Evolutionary conservation across 2,888 invertebrate species (phyloP).

Genomic region (Pogonocherus hispidulus): DNA sequence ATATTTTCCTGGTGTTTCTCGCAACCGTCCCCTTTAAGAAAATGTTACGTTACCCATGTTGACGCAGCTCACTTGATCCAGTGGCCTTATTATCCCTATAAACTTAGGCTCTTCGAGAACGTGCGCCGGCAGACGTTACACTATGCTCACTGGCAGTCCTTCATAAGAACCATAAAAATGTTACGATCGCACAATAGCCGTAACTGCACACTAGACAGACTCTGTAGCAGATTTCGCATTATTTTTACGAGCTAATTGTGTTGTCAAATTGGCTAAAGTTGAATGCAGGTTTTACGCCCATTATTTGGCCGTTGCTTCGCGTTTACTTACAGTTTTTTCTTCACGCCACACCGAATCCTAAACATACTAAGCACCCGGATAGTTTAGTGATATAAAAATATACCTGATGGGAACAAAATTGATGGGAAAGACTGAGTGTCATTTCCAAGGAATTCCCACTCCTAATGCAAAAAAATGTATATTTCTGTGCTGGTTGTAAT

Average conservation of each 20-base stretch:
- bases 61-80: neutral
- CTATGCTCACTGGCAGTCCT: conserved; percentile 41
- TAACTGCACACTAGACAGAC: conserved; percentile 67
- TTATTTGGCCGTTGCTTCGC: conserved; percentile 53
- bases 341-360: conserved; percentile 23
- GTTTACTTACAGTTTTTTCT: conserved; percentile 43
- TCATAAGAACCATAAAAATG: conserved; percentile 66
- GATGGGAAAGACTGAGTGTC: too few relatives aligned
- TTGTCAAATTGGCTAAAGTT: conserved; percentile 64
- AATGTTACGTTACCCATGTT: neutral
- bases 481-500: neutral
- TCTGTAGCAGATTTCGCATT: conserved; percentile 65
- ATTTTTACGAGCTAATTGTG: conserved; percentile 67
- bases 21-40: neutral
- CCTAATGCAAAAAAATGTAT: too few relatives aligned
- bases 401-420: too few relatives aligned
- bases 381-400: too few relatives aligned
- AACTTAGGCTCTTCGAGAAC: conserved; percentile 24
- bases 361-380: conserved; percentile 10
- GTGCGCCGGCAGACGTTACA: conserved; percentile 29
- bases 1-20: too few relatives aligned
- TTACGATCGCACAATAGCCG: conserved; percentile 67
- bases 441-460: too few relatives aligned
- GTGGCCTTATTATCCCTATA: neutral
- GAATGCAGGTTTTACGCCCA: conserved; percentile 58